These are phyloP conservation scores for Drosophila acutilabella DNA, from an alignment of 2,888 invertebrate genomes.

Conservation along the genomic window DNA sequence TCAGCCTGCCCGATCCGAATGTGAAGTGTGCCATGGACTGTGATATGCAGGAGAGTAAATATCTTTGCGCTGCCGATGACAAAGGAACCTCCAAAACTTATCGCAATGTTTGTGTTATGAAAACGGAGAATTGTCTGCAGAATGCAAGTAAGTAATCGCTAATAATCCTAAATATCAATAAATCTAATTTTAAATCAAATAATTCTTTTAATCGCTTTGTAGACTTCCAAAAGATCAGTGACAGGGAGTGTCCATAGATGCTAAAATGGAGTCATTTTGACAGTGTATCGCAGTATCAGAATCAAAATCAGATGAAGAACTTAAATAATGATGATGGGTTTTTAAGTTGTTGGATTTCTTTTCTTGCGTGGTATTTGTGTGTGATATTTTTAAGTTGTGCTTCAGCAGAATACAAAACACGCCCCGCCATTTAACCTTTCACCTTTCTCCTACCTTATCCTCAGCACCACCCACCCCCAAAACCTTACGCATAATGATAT, in stretches of 20 bases:
- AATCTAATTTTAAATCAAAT: neutral
- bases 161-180: neutral
- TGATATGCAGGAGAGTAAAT: slow-evolving; percentile 76
- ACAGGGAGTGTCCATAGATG: slow-evolving; percentile 84
- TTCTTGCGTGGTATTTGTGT: slow-evolving; percentile 83
- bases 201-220: slow-evolving; percentile 1
- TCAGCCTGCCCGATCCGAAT: slow-evolving; percentile 82
- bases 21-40: slow-evolving; percentile 83
- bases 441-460: slow-evolving; percentile 20
- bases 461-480: slow-evolving; percentile 18
- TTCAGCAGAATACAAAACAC: slow-evolving; percentile 74
- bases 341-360: slow-evolving; percentile 48
- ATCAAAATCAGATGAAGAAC: slow-evolving; percentile 43
- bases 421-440: slow-evolving; percentile 18
- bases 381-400: slow-evolving; percentile 84
- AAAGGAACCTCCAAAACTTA: slow-evolving; percentile 84
- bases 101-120: slow-evolving; percentile 83
- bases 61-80: slow-evolving; percentile 84
- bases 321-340: slow-evolving; percentile 34
- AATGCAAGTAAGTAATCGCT: slow-evolving; percentile 56
- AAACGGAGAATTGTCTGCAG: slow-evolving; percentile 84
- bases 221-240: slow-evolving; percentile 85
- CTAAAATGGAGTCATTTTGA: slow-evolving; percentile 49
- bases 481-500: slow-evolving; percentile 64
- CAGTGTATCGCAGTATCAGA: slow-evolving; percentile 43